A percentile compares a stretch with the other conserved stretches of the same genome.
These are phyloP conservation scores for Mixornis gularis DNA, from an alignment of 2,113 vertebrate species.

Conservation along the genomic window DNA sequence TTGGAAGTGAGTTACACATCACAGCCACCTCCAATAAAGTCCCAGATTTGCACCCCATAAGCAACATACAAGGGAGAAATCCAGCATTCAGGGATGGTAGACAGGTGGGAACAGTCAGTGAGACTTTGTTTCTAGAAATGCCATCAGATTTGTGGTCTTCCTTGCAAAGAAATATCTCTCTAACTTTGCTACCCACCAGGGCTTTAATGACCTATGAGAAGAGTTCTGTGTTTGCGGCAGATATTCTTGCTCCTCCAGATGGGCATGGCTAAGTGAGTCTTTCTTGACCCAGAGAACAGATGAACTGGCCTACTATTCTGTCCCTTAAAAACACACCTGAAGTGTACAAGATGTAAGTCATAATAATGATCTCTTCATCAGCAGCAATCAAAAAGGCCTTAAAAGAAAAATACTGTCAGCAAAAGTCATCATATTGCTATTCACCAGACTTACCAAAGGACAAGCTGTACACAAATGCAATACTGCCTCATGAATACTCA, in stretches of 20 bases:
- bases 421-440: neutral
- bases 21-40: neutral
- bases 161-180: neutral
- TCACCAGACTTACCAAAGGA: neutral
- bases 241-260: neutral
- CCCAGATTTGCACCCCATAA: neutral
- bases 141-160: neutral
- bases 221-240: neutral
- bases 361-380: neutral
- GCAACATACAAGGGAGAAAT: neutral
- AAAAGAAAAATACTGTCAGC: neutral
- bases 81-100: neutral
- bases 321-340: neutral
- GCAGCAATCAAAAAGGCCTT: neutral
- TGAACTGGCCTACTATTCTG: neutral
- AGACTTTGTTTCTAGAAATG: neutral
- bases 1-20: neutral
- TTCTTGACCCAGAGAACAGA: neutral
- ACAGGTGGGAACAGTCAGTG: neutral
- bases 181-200: neutral
- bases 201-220: neutral
- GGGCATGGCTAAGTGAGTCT: neutral
- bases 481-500: neutral
- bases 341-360: neutral
- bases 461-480: neutral